These are phyloP conservation scores for Caenorhabditis parvicauda DNA, from an alignment of 2,888 invertebrate genomes.

Conservation along the genomic window DNA sequence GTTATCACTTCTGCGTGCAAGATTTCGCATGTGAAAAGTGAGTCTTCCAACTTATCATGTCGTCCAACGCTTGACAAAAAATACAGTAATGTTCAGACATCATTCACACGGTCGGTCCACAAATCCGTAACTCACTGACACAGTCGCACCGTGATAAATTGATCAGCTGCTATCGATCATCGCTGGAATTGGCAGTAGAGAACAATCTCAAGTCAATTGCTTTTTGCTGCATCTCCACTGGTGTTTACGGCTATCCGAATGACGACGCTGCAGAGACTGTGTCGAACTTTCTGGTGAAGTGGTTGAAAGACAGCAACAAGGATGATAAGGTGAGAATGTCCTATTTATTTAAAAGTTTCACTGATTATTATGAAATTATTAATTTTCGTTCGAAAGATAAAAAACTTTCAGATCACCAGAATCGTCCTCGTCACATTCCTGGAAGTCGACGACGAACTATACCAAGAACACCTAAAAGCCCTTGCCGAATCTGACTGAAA, in stretches of 20 bases:
- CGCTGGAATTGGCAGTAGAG: conserved; percentile 68
- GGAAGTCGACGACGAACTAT: conserved; percentile 18
- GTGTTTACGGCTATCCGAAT: conserved; percentile 84
- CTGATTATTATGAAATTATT: background rate
- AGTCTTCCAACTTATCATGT: conserved; percentile 60
- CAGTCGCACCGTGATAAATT: conserved; percentile 71
- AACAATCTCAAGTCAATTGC: conserved; percentile 71
- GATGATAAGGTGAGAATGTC: conserved; percentile 9
- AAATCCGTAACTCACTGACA: conserved; percentile 13
- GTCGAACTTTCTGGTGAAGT: conserved; percentile 20
- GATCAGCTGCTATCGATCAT: conserved; percentile 74
- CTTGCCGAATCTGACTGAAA: conserved; percentile 6
- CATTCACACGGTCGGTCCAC: conserved; percentile 85
- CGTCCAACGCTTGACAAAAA: background rate
- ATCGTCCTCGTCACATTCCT: conserved; percentile 35
- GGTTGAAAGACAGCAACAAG: conserved; percentile 7
- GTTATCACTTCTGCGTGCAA: conserved; percentile 80
- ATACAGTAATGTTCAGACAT: conserved; percentile 72
- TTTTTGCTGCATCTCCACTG: conserved; percentile 87
- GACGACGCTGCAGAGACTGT: conserved; percentile 71
- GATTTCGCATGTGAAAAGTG: conserved; percentile 75
- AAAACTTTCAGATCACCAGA: conserved; percentile 25
- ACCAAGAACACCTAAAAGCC: conserved; percentile 19
- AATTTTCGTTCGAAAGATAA: background rate
- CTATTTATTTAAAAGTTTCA: background rate